Percentiles rank a stretch among this genome's conserved stretches.
Conservation (phyloP, 2,797 vertebrate species). For the Xenentodon cancila region DNA sequence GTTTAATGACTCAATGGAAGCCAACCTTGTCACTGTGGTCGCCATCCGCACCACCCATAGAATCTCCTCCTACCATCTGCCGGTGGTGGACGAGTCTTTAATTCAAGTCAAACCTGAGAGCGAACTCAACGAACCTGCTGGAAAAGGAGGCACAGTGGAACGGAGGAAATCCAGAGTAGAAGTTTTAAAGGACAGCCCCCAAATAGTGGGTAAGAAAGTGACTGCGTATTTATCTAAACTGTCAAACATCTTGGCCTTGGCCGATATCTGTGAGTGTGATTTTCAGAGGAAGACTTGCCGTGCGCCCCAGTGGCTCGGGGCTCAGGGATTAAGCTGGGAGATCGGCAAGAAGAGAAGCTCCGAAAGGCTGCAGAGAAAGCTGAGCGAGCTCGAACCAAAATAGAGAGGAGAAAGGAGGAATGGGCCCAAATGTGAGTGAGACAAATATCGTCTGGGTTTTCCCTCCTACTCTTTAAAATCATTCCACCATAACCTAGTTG, state of each 20-base stretch:
- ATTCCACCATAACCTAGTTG: no score
- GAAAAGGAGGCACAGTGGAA: conserved; percentile 31
- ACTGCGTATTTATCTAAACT: neutral
- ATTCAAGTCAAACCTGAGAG: conserved; percentile 38
- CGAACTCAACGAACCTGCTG: conserved; percentile 21
- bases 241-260: neutral
- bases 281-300: conserved; percentile 43
- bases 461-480: no score
- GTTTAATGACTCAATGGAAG: conserved; percentile 81
- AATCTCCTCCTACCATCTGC: conserved; percentile 87
- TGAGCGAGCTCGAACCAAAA: conserved; percentile 82
- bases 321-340: conserved; percentile 52
- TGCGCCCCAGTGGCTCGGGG: neutral
- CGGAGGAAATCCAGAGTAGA: conserved; percentile 51
- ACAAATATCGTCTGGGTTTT: neutral
- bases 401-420: conserved; percentile 86
- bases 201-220: conserved; percentile 36
- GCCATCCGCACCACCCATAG: conserved; percentile 84
- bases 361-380: conserved; percentile 85
- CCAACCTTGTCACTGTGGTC: conserved; percentile 79
- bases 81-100: conserved; percentile 59
- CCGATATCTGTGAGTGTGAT: neutral
- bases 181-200: conserved; percentile 23
- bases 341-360: conserved; percentile 81
- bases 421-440: conserved; percentile 91